Conservation (phyloP, 2,888 invertebrate species). For the Gandaritis pyraliata region DNA sequence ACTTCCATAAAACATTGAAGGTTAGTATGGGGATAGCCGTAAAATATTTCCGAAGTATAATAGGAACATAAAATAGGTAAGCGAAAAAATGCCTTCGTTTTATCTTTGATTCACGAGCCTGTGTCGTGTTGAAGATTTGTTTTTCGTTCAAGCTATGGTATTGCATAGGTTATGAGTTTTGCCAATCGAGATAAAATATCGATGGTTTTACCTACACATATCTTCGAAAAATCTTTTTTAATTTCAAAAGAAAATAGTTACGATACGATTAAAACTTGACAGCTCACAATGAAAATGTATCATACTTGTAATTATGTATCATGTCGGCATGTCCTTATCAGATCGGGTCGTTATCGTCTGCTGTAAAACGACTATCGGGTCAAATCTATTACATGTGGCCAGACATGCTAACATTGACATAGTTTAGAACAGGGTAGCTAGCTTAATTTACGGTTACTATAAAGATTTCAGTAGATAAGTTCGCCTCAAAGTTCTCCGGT, state of each 20-base stretch:
- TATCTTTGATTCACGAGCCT: slow-evolving; percentile 50
- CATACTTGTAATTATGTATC: no score
- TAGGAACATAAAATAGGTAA: slow-evolving; percentile 51
- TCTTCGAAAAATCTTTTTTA: no score
- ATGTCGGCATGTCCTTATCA: no score
- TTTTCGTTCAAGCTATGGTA: neutral
- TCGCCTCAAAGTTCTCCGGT: neutral
- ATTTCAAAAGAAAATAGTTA: no score
- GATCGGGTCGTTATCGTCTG: no score
- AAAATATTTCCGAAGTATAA: slow-evolving; percentile 54
- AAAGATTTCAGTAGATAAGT: slow-evolving; percentile 4
- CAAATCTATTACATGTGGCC: slow-evolving; percentile 38
- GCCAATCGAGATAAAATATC: neutral
- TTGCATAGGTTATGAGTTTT: no score
- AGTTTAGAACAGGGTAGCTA: slow-evolving; percentile 12
- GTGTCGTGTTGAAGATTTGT: slow-evolving; percentile 35
- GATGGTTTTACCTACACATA: no score
- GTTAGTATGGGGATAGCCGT: slow-evolving; percentile 50
- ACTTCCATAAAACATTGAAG: slow-evolving; percentile 50
- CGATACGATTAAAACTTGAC: no score
- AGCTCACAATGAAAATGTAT: no score
- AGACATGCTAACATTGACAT: slow-evolving; percentile 15
- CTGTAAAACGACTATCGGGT: slow-evolving; percentile 15
- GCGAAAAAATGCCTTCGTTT: slow-evolving; percentile 49
- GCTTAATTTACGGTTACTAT: slow-evolving; percentile 3